Percentiles rank a stretch among this genome's conserved stretches.
These are phyloP conservation scores for Drosophila tropicalis DNA, from an alignment of 1,140 invertebrate genomes.

Conservation along the genomic window DNA sequence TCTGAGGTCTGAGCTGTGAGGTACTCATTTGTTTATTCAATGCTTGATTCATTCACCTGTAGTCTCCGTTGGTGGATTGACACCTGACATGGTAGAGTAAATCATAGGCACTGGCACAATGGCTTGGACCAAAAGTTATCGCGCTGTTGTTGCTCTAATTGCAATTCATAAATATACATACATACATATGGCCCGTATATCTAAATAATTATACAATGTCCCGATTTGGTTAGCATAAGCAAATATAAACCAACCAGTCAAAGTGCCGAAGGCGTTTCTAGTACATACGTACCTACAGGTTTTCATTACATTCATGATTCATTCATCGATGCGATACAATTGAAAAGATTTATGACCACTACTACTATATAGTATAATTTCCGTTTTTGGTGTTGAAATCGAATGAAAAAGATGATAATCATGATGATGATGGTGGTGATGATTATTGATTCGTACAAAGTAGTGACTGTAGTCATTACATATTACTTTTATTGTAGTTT, in stretches of 20 bases:
- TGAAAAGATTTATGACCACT: constrained; percentile 65
- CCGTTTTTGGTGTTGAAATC: constrained; percentile 44
- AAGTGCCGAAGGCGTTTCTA: constrained; percentile 61
- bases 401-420: constrained; percentile 31
- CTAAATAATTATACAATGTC: constrained; percentile 70
- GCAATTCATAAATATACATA: constrained; percentile 41
- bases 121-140: constrained; percentile 5
- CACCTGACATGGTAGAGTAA: constrained; percentile 61
- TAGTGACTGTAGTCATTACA: constrained; percentile 1
- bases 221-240: constrained; percentile 61
- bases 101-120: constrained; percentile 29
- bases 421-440: not conserved
- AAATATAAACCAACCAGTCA: constrained; percentile 47
- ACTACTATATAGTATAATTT: constrained; percentile 71
- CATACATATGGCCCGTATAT: constrained; percentile 53
- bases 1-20: constrained; percentile 20
- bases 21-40: constrained; percentile 61
- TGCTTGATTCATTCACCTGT: constrained; percentile 70
- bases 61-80: constrained; percentile 57
- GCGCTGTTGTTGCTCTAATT: constrained; percentile 23
- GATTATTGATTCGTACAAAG: constrained; percentile 1
- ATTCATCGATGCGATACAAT: constrained; percentile 36
- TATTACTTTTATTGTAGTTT: constrained; percentile 61
- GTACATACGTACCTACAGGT: constrained; percentile 27
- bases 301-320: constrained; percentile 47